Conservation (phyloP, 2,113 vertebrate species). For the Nyctibius bracteatus region DNA sequence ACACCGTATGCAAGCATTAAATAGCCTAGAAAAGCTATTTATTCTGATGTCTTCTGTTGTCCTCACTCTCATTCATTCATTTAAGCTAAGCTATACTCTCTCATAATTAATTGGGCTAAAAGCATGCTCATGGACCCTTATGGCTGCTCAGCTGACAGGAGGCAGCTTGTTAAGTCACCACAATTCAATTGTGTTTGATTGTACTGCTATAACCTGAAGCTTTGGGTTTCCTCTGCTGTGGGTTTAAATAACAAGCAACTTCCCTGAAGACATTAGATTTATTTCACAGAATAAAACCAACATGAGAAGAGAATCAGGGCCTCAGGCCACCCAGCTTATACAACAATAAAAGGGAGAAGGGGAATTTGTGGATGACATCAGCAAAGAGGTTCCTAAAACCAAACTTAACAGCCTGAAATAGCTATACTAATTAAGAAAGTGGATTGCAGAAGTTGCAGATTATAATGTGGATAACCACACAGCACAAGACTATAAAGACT, state of each 20-base stretch:
- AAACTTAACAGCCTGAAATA: neutral
- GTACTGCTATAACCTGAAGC: neutral
- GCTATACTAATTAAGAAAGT: neutral
- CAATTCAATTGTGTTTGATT: conserved; percentile 43
- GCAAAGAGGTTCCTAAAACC: neutral
- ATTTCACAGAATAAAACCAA: conserved; percentile 20
- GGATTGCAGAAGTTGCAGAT: neutral
- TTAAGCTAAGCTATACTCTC: neutral
- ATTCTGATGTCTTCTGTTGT: neutral
- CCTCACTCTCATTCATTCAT: neutral
- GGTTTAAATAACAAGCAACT: conserved; percentile 26
- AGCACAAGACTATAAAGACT: neutral
- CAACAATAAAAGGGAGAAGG: neutral
- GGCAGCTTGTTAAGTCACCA: conserved; percentile 20
- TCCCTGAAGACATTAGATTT: conserved; percentile 22
- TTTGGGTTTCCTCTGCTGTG: conserved; percentile 5
- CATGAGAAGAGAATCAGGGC: neutral
- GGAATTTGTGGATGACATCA: conserved; percentile 3
- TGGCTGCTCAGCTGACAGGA: conserved; percentile 19
- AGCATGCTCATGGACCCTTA: neutral
- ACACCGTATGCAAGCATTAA: neutral
- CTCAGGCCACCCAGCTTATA: neutral
- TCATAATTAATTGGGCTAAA: neutral
- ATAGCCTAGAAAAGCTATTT: neutral
- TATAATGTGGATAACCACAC: neutral